These are phyloP conservation scores for Boloria euphrosyne DNA, from an alignment of 2,888 invertebrate species.

Conservation along the genomic window DNA sequence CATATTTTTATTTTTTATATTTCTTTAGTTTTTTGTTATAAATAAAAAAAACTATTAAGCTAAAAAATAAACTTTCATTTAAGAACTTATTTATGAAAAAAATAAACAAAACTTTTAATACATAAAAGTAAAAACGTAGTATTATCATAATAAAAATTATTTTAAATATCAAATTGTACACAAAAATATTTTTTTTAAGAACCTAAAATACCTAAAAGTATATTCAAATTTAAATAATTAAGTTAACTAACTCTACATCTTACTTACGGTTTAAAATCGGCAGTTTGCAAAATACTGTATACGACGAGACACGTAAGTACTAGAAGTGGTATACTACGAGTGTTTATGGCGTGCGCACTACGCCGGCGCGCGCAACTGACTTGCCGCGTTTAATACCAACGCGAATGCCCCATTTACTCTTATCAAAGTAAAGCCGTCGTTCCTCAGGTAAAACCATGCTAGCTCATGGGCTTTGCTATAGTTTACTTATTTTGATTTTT, in stretches of 20 bases:
- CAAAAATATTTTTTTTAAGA: too few species aligned
- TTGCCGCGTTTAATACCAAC: constrained; percentile 27
- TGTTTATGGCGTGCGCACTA: constrained; percentile 54
- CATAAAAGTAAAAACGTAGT: too few species aligned
- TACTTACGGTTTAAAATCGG: constrained; percentile 15
- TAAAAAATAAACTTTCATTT: too few species aligned
- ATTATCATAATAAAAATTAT: too few species aligned
- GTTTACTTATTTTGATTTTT: too few species aligned
- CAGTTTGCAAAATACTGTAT: not conserved
- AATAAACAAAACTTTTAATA: too few species aligned
- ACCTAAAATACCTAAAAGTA: not conserved
- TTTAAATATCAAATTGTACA: too few species aligned
- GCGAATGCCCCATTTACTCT: constrained; percentile 28
- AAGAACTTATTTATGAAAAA: too few species aligned
- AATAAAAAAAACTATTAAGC: too few species aligned
- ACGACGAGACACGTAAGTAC: not conserved
- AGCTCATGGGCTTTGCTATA: not conserved
- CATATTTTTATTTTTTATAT: too few species aligned
- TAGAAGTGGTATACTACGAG: constrained; percentile 11
- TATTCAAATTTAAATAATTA: not conserved
- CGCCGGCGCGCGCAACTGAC: constrained; percentile 55
- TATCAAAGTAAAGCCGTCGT: constrained; percentile 19
- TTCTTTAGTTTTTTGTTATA: too few species aligned
- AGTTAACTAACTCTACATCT: not conserved
- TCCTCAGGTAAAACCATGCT: not conserved